These are phyloP conservation scores for Lasaia peninsularis DNA, from an alignment of 1,140 invertebrate genomes.

Conservation along the genomic window DNA sequence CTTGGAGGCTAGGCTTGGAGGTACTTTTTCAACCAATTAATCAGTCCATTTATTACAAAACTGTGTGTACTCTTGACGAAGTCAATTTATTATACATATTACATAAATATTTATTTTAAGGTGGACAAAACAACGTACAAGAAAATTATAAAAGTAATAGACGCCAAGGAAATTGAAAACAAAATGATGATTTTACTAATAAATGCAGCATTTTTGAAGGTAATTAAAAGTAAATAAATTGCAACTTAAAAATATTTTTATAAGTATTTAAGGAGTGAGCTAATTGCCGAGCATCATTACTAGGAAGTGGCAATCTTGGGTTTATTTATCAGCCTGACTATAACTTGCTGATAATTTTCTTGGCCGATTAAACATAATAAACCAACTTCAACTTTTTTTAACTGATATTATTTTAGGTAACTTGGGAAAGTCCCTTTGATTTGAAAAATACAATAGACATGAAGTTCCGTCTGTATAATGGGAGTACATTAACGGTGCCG, in stretches of 20 bases:
- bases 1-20: too few species aligned
- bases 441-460: conserved; percentile 23
- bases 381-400: background rate
- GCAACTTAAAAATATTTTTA: too few species aligned
- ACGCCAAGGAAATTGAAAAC: conserved; percentile 30
- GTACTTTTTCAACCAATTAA: too few species aligned
- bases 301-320: too few species aligned
- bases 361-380: background rate
- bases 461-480: conserved; percentile 27
- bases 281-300: too few species aligned
- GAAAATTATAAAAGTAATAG: conserved; percentile 32
- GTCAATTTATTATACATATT: conserved; percentile 14
- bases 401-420: conserved; percentile 22
- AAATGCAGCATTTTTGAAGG: conserved; percentile 37
- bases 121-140: conserved; percentile 28
- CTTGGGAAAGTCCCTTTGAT: conserved; percentile 40
- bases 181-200: conserved; percentile 34
- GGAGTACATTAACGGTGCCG: conserved; percentile 22
- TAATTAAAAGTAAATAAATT: too few species aligned
- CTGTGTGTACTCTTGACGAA: too few species aligned
- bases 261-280: too few species aligned
- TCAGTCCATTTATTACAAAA: too few species aligned
- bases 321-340: too few species aligned
- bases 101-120: conserved; percentile 26
- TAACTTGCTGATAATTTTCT: too few species aligned